A percentile compares a stretch with the other conserved stretches of the same genome.
These are phyloP conservation scores for Passer montanus DNA, from an alignment of 2,113 vertebrate species.

Conservation along the genomic window DNA sequence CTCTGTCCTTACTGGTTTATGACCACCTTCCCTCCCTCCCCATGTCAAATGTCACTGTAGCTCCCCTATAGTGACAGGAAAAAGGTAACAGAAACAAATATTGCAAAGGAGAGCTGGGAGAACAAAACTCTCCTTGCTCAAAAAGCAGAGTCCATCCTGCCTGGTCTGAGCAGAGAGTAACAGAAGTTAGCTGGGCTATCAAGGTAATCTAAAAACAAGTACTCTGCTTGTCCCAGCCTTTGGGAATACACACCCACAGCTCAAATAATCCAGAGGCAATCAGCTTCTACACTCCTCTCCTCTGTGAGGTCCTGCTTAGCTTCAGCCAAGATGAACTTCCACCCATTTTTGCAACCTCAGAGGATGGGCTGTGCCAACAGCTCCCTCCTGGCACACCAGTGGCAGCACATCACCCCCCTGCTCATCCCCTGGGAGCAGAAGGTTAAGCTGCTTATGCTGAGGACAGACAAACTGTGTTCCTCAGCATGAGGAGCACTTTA, in stretches of 20 bases:
- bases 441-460: not conserved
- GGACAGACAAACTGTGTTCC: not conserved
- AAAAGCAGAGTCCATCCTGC: not conserved
- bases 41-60: not conserved
- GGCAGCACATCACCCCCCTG: not conserved
- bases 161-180: not conserved
- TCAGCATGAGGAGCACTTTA: not conserved
- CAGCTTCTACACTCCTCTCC: not conserved
- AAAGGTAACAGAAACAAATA: not conserved
- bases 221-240: not conserved
- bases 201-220: not conserved
- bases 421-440: not conserved
- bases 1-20: not conserved
- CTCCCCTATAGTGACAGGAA: not conserved
- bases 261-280: not conserved
- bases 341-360: not conserved
- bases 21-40: not conserved
- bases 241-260: not conserved
- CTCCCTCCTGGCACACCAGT: not conserved
- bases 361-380: not conserved
- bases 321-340: not conserved
- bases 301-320: not conserved
- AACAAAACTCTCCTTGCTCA: not conserved
- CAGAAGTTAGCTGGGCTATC: not conserved
- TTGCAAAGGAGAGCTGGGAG: not conserved